A percentile compares a stretch with the other conserved stretches of the same genome.
Conservation (phyloP, 1,140 invertebrate genomes). For the Mizuhopecten yessoensis region DNA sequence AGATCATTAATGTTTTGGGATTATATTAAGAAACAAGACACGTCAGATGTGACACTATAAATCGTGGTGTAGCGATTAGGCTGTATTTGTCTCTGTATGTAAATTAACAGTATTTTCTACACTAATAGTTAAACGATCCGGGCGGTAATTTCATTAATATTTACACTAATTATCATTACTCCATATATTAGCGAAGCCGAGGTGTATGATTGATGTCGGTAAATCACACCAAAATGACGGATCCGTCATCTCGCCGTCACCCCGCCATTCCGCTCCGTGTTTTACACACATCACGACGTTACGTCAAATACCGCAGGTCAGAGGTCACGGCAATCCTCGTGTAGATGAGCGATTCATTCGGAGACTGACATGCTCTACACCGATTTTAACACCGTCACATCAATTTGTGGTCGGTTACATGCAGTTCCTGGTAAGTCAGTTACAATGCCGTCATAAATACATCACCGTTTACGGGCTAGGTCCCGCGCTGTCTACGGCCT, state of each 20-base stretch:
- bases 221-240: background rate
- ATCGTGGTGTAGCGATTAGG: background rate
- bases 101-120: background rate
- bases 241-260: constrained; percentile 30
- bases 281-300: constrained; percentile 26
- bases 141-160: constrained; percentile 28
- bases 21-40: background rate
- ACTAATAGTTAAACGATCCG: background rate
- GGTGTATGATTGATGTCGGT: constrained; percentile 21
- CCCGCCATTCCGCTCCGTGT: constrained; percentile 21
- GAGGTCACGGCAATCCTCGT: background rate
- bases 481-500: background rate
- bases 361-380: background rate
- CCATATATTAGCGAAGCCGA: background rate
- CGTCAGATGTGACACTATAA: background rate
- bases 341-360: background rate
- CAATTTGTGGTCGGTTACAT: background rate
- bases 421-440: background rate
- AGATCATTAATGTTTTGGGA: constrained; percentile 22
- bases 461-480: constrained; percentile 15
- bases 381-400: background rate
- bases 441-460: background rate
- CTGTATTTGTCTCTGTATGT: background rate
- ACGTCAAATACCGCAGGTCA: constrained; percentile 24
- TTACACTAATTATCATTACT: constrained; percentile 12